Conservation (phyloP, 2,113 vertebrate species). For the Glareola pratincola region DNA sequence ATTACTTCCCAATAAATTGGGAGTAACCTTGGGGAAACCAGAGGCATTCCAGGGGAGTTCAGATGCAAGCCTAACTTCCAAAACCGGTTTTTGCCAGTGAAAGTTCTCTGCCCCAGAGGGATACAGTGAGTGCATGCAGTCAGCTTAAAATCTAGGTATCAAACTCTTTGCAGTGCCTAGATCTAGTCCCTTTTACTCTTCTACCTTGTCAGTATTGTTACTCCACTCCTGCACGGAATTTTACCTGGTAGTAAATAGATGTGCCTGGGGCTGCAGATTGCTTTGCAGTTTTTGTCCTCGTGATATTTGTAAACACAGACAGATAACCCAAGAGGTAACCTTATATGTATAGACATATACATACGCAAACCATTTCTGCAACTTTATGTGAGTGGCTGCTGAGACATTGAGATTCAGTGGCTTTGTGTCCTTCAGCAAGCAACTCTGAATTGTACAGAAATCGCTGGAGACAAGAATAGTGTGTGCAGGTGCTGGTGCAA, state of each 20-base stretch:
- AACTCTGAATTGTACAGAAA: background rate
- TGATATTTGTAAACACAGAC: background rate
- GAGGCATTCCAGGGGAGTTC: background rate
- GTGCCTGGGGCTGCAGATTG: background rate
- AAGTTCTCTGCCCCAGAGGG: background rate
- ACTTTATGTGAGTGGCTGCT: background rate
- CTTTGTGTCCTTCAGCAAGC: background rate
- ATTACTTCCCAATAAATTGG: background rate
- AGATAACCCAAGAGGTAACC: background rate
- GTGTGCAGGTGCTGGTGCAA: conserved; percentile 24
- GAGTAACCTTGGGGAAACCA: background rate
- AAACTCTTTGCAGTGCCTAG: background rate
- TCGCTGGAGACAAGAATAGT: background rate
- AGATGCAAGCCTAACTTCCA: background rate
- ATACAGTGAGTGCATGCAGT: background rate
- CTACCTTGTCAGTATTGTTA: background rate
- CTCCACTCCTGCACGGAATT: background rate
- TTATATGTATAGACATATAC: background rate
- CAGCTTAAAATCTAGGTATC: background rate
- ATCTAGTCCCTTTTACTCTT: background rate
- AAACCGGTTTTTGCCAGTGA: background rate
- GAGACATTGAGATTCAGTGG: background rate
- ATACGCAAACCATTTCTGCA: background rate
- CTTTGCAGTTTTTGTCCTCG: background rate
- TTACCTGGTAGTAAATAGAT: background rate